phyloP scores from a whole-genome alignment of 2,888 invertebrate species.

The Cylindroiulus punctatus region DNA sequence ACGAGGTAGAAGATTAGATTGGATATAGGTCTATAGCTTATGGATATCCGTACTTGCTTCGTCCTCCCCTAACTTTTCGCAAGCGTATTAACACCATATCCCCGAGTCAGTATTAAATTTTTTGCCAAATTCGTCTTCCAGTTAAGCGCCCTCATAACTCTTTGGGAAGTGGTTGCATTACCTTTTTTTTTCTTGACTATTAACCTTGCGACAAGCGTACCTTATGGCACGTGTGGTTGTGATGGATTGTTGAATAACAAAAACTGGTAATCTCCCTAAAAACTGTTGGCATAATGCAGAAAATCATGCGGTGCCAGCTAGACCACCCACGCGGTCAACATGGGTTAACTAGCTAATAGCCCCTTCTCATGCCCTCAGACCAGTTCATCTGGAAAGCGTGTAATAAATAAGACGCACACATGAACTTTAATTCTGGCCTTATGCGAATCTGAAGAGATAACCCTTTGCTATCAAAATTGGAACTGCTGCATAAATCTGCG shows the following conservation, averaged over 20 bases:
- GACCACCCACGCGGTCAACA: slow-evolving; percentile 17
- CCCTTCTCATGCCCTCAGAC: neutral
- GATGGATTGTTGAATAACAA: neutral
- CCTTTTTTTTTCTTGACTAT: neutral
- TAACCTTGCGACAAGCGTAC: neutral
- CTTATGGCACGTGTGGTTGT: neutral
- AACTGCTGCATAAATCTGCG: neutral
- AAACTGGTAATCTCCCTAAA: neutral
- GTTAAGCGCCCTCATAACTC: no score
- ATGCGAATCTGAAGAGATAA: slow-evolving; percentile 8
- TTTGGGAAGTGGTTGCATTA: no score
- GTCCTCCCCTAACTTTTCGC: no score
- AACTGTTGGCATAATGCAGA: neutral
- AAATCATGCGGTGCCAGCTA: neutral
- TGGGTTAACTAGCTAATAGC: neutral
- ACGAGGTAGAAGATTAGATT: no score
- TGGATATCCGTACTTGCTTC: no score
- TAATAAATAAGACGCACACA: neutral
- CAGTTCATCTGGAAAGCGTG: neutral
- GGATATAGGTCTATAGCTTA: no score
- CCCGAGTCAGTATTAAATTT: neutral
- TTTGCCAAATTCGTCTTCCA: neutral
- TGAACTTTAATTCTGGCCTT: neutral
- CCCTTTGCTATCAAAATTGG: slow-evolving; percentile 27
- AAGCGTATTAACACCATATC: no score